Conservation (phyloP, 2,797 vertebrate species). For the Epinephelus awoara region DNA sequence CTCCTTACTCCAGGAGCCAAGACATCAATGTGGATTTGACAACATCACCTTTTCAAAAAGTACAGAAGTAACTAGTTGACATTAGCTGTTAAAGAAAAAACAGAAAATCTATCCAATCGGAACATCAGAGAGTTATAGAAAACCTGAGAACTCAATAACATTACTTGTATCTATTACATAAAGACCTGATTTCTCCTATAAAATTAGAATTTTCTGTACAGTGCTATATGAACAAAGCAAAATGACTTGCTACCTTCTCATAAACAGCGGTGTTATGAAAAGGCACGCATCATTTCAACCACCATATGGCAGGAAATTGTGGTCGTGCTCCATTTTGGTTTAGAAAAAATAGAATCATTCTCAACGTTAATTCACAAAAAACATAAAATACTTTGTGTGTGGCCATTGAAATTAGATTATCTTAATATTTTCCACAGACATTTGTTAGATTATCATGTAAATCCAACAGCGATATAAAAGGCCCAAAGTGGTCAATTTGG, state of each 20-base stretch:
- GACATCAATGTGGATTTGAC: conserved; percentile 82
- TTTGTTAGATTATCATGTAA: conserved; percentile 72
- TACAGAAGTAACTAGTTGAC: conserved; percentile 77
- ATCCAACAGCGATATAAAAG: conserved; percentile 83
- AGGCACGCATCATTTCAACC: conserved; percentile 86
- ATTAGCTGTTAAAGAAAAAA: conserved; percentile 82
- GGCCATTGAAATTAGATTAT: conserved; percentile 79
- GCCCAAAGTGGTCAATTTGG: conserved; percentile 80
- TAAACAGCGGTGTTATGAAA: conserved; percentile 86
- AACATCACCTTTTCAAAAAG: conserved; percentile 81
- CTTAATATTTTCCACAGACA: conserved; percentile 66
- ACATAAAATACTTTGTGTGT: conserved; percentile 83
- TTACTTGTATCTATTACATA: conserved; percentile 89
- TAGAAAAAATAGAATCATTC: conserved; percentile 90
- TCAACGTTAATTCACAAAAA: conserved; percentile 86
- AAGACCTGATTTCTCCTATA: conserved; percentile 91
- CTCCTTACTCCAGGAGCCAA: conserved; percentile 73
- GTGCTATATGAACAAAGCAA: conserved; percentile 89
- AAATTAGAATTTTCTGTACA: conserved; percentile 92
- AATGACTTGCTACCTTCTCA: conserved; percentile 86
- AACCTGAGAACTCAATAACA: conserved; percentile 91
- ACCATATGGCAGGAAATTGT: conserved; percentile 87
- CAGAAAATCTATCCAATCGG: conserved; percentile 81
- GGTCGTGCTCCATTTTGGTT: conserved; percentile 86
- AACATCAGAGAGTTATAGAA: conserved; percentile 88